These are phyloP conservation scores for Phragmatobia fuliginosa DNA, from an alignment of 2,888 invertebrate genomes.

Conservation along the genomic window DNA sequence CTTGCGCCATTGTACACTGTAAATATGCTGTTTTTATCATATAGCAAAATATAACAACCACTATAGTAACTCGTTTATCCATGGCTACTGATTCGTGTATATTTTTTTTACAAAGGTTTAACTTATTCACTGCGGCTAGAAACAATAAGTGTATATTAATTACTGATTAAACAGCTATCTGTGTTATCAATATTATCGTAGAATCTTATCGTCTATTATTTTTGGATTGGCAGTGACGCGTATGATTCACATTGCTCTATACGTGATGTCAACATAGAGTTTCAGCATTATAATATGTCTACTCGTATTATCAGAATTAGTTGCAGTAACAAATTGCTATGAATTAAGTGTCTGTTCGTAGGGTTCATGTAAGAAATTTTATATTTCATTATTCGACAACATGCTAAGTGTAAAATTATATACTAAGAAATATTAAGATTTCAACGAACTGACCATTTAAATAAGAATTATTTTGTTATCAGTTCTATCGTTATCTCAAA, in stretches of 20 bases:
- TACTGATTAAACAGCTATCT: slow-evolving; percentile 54
- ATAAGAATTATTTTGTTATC: slow-evolving; percentile 72
- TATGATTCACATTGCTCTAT: slow-evolving; percentile 41
- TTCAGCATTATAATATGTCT: slow-evolving; percentile 14
- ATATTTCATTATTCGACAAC: background rate
- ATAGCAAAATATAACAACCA: slow-evolving; percentile 44
- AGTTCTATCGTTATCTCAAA: slow-evolving; percentile 83
- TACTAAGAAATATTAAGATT: slow-evolving; percentile 16
- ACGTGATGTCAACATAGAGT: slow-evolving; percentile 25
- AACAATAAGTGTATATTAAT: slow-evolving; percentile 59
- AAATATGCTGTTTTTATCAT: slow-evolving; percentile 46
- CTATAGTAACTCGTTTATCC: slow-evolving; percentile 32
- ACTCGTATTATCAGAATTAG: background rate
- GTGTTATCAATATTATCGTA: slow-evolving; percentile 59
- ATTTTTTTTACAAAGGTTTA: slow-evolving; percentile 23
- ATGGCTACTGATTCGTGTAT: slow-evolving; percentile 25
- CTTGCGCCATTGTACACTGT: slow-evolving; percentile 67
- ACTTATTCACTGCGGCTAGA: slow-evolving; percentile 41
- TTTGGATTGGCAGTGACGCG: slow-evolving; percentile 41
- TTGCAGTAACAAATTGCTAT: background rate
- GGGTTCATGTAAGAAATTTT: slow-evolving; percentile 1
- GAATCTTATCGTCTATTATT: slow-evolving; percentile 63
- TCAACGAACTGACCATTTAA: slow-evolving; percentile 48
- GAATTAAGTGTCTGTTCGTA: background rate
- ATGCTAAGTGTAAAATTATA: slow-evolving; percentile 3